phyloP scores from a whole-genome alignment of 2,797 vertebrate genomes.

The Gymnoscopelus braueri region DNA sequence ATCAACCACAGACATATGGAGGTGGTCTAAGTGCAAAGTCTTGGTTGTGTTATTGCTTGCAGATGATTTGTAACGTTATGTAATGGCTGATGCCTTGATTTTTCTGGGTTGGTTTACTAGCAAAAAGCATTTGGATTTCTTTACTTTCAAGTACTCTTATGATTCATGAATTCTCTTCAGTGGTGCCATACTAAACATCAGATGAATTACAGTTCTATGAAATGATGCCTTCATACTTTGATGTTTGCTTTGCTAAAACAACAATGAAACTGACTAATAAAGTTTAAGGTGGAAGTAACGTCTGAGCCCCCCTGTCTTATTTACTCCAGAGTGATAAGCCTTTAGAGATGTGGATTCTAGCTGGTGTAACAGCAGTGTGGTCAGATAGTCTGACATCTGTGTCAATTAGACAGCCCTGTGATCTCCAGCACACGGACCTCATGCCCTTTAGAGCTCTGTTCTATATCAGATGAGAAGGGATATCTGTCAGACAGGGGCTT shows the following conservation, averaged over 20 bases:
- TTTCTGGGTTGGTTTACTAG: slow-evolving; percentile 56
- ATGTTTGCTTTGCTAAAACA: slow-evolving; percentile 95
- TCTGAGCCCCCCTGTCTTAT: slow-evolving; percentile 45
- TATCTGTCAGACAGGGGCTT: slow-evolving; percentile 33
- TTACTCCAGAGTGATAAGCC: slow-evolving; percentile 7
- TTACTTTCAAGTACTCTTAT: slow-evolving; percentile 71
- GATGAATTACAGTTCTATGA: slow-evolving; percentile 80
- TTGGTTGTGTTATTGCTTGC: slow-evolving; percentile 84
- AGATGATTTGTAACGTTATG: slow-evolving; percentile 84
- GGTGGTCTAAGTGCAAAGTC: slow-evolving; percentile 77
- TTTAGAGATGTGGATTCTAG: slow-evolving; percentile 16
- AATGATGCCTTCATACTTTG: slow-evolving; percentile 91
- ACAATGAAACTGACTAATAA: slow-evolving; percentile 84
- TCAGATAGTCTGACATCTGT: slow-evolving; percentile 21
- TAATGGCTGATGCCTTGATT: slow-evolving; percentile 78
- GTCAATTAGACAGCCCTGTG: slow-evolving; percentile 62
- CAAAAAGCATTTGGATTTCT: slow-evolving; percentile 62
- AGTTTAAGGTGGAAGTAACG: slow-evolving; percentile 73
- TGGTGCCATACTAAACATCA: slow-evolving; percentile 84
- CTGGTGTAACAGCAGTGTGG: not conserved
- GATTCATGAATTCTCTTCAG: slow-evolving; percentile 81
- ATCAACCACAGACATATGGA: slow-evolving; percentile 63
- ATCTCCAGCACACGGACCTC: slow-evolving; percentile 47
- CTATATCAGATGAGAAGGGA: slow-evolving; percentile 51
- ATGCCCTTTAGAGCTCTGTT: slow-evolving; percentile 42